Evolutionary conservation across 53 echinoderm and acorn worm genomes (phyloP).

Genomic region (Patiria pectinifera): DNA sequence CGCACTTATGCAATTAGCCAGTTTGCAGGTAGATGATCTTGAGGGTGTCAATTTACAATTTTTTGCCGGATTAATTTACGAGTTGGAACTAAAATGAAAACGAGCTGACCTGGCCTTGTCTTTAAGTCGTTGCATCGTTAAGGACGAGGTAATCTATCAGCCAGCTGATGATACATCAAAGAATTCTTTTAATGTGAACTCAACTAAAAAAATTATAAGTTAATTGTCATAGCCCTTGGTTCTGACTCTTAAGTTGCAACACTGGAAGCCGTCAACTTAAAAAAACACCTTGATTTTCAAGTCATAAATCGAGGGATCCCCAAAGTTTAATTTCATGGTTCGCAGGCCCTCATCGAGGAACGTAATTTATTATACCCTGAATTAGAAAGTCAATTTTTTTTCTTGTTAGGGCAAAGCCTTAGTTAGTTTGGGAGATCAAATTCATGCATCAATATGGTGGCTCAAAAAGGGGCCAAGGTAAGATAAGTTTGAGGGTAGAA

Average conservation of each 20-base stretch:
- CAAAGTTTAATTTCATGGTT: constrained; percentile 4
- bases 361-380: background rate
- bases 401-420: background rate
- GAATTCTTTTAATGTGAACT: too few species aligned
- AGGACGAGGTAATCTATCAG: too few species aligned
- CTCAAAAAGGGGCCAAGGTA: background rate
- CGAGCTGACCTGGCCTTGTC: background rate
- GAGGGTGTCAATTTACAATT: constrained; percentile 1
- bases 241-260: background rate
- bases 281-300: background rate
- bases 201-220: background rate
- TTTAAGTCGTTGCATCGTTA: too few species aligned
- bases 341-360: background rate
- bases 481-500: background rate
- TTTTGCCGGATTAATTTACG: background rate
- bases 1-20: background rate
- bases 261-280: background rate
- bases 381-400: background rate
- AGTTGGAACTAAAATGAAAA: background rate
- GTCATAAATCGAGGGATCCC: background rate
- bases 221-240: background rate
- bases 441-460: background rate
- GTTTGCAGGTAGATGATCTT: background rate
- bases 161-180: too few species aligned
- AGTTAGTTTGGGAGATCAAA: background rate